Evolutionary conservation across 2,888 invertebrate species (phyloP).

Genomic region (Catocala nupta): DNA sequence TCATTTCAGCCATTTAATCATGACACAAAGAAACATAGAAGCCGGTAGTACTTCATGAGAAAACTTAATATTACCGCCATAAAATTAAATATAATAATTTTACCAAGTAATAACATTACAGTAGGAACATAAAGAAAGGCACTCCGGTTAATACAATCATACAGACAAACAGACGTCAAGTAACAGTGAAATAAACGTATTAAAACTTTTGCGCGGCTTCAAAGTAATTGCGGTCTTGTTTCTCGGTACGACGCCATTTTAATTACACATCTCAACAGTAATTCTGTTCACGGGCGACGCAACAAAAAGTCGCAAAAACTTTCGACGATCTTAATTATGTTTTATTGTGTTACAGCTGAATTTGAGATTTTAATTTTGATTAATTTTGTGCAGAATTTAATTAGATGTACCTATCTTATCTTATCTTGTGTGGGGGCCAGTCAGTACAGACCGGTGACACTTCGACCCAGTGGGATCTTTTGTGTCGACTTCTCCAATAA

Average conservation of each 20-base stretch:
- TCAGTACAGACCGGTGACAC: no score
- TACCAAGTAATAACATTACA: constrained; percentile 36
- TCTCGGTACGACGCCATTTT: constrained; percentile 53
- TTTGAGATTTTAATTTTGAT: constrained; percentile 1
- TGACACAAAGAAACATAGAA: not conserved
- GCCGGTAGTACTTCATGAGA: constrained; percentile 39
- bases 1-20: not conserved
- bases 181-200: constrained; percentile 63
- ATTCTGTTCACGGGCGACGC: constrained; percentile 32
- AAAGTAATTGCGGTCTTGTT: constrained; percentile 66
- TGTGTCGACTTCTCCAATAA: no score
- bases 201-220: constrained; percentile 64
- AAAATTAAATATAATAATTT: constrained; percentile 34
- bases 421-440: no score
- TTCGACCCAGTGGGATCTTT: no score
- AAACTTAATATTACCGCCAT: constrained; percentile 49
- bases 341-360: constrained; percentile 35
- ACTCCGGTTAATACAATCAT: constrained; percentile 48
- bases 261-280: constrained; percentile 57
- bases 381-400: not conserved
- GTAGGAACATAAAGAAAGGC: constrained; percentile 44
- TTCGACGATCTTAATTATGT: constrained; percentile 48
- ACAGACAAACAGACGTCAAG: constrained; percentile 57
- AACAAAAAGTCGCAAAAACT: constrained; percentile 50
- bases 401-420: no score